Evolutionary conservation across 2,797 vertebrate genomes (phyloP), one percentile per base, ranked within the genome.

Genomic region (Parauchenoglanis punctatus): DNA sequence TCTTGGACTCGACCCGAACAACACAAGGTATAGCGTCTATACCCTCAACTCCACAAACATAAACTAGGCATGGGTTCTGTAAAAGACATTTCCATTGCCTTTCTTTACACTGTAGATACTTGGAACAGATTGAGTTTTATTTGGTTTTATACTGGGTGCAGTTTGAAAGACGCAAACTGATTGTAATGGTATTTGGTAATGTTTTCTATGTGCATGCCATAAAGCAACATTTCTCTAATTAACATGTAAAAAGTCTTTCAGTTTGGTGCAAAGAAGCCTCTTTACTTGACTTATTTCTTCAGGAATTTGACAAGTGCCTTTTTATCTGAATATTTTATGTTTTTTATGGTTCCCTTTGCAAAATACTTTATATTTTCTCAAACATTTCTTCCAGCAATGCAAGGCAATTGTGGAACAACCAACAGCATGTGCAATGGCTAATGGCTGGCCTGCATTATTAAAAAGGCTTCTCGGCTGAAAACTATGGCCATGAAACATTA

Each of bases 1-100:
- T 99, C 99, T 92, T 99, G 99, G 99, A 99, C 98, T 96, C 97
- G 99, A 93, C 98, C 97, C 91, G 97, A 99, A 96, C 97, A 98
- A 91, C 97, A 99, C 97, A 98, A 99, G 99, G 99, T 99, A 99
- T 97, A 95, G 95, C 94, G 93, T 94, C 95, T 95, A 96, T 94
- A 92, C 93, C 72, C 84, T 95, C 94, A 93, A 92, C 92, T 94
- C 90, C 89, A 91, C 88, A 93, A 89, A 92, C 77, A 54, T 81
- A 84, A 88, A 87, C 89, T 88, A 92, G 89, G 90, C 85, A 89
- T 1, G 3, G 72, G 88, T 92, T 87, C 91, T 91, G 88, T 90
- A 91, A 91, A 90, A 92, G 89, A 89, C 91, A 88, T 49, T 72
- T 70, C 20, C 52, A 15, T 35, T 40, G 20, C 8, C 18, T 67